Evolutionary conservation across 2,797 vertebrate species (phyloP).

Genomic region (Silurus aristotelis): DNA sequence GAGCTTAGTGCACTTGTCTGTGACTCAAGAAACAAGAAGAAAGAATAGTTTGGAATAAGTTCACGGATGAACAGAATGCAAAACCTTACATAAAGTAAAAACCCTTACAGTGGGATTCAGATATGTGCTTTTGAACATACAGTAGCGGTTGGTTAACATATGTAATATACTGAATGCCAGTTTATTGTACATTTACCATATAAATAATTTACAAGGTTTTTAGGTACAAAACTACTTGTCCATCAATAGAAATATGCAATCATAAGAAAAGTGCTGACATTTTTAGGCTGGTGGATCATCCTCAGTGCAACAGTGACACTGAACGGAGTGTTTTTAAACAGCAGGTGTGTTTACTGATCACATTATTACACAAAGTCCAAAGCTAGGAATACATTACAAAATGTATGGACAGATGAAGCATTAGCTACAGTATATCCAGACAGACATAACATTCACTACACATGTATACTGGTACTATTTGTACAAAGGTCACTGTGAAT

Average conservation of each 20-base stretch:
- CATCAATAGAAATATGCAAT: neutral
- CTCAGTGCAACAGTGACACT: neutral
- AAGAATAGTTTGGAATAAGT: neutral
- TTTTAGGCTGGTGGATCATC: neutral
- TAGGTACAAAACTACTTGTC: neutral
- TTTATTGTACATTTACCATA: neutral
- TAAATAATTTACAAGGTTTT: neutral
- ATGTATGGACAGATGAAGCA: neutral
- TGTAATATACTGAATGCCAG: neutral
- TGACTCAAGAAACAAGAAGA: neutral
- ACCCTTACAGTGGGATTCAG: neutral
- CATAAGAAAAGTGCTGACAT: neutral
- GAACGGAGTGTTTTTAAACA: neutral
- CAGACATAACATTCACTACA: neutral
- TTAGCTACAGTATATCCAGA: neutral
- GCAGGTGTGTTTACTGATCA: neutral
- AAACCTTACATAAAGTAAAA: neutral
- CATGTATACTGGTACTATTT: neutral
- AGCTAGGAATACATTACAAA: too few species aligned
- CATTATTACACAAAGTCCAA: neutral
- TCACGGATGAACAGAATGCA: neutral
- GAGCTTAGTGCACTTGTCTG: constrained; percentile 10
- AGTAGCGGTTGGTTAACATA: neutral
- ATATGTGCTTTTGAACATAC: neutral
- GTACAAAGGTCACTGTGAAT: neutral